Conservation (phyloP, 1,140 invertebrate species). For the Zaprionus africanus region DNA sequence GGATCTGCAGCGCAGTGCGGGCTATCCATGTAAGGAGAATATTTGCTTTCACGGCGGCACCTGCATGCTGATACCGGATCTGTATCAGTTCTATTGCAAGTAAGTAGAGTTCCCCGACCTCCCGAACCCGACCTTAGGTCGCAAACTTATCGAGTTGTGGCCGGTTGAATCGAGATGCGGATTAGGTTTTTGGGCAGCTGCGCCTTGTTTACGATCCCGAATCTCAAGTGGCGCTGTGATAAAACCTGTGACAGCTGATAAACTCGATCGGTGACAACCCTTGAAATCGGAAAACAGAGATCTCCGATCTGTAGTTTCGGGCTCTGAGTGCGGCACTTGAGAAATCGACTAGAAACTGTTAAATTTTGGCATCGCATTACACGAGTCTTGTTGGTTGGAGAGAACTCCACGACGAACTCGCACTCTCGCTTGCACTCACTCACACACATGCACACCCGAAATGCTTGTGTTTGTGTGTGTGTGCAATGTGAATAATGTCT, state of each 20-base stretch:
- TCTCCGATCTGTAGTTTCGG: background rate
- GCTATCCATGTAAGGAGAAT: conserved; percentile 75
- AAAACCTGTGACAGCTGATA: conserved; percentile 76
- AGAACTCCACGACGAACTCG: conserved; percentile 33
- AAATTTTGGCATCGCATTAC: conserved; percentile 78
- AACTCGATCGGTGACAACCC: conserved; percentile 26
- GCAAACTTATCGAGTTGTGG: conserved; percentile 6
- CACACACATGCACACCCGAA: conserved; percentile 8
- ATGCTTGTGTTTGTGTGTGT: conserved; percentile 38
- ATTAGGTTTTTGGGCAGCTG: background rate
- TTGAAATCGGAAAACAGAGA: background rate
- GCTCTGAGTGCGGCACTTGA: conserved; percentile 30
- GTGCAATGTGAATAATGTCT: conserved; percentile 80
- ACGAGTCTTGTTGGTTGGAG: conserved; percentile 19
- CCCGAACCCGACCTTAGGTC: conserved; percentile 3
- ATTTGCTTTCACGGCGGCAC: conserved; percentile 93
- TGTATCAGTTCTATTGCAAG: conserved; percentile 92
- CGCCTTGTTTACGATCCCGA: conserved; percentile 13
- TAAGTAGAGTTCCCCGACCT: conserved; percentile 85
- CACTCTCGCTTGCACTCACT: conserved; percentile 12
- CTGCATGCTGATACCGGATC: conserved; percentile 91
- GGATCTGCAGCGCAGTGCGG: conserved; percentile 51
- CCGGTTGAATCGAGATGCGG: background rate
- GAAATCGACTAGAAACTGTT: conserved; percentile 45
- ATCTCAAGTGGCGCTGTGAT: conserved; percentile 67